Percentiles rank a stretch among this genome's conserved stretches.
Conservation (phyloP, 2,888 invertebrate genomes). For the Acrobasis suavella region DNA sequence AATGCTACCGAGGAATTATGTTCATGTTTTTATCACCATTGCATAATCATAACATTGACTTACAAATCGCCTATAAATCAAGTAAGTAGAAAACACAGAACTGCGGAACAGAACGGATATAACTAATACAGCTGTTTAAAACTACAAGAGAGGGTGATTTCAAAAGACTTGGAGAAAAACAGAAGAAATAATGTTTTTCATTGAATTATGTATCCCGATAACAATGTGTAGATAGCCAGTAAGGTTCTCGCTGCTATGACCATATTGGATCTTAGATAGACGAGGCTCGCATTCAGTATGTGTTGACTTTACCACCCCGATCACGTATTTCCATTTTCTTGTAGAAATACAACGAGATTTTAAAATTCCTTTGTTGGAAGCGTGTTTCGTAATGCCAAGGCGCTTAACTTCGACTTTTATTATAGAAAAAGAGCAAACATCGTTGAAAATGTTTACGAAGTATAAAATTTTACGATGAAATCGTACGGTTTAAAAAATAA, state of each 20-base stretch:
- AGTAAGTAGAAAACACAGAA: neutral
- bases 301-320: constrained; percentile 51
- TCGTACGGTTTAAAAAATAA: constrained; percentile 6
- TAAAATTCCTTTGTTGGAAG: constrained; percentile 56
- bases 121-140: constrained; percentile 14
- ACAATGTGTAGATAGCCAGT: constrained; percentile 36
- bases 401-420: constrained; percentile 14
- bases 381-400: constrained; percentile 33
- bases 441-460: constrained; percentile 18
- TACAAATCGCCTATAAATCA: constrained; percentile 19
- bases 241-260: constrained; percentile 49
- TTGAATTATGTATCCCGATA: constrained; percentile 27
- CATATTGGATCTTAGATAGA: constrained; percentile 54
- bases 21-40: constrained; percentile 26
- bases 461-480: constrained; percentile 22
- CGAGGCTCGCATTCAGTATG: constrained; percentile 50
- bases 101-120: constrained; percentile 5
- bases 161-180: constrained; percentile 10
- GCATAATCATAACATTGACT: constrained; percentile 21
- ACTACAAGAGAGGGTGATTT: constrained; percentile 2
- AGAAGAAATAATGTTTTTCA: constrained; percentile 23
- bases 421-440: constrained; percentile 21
- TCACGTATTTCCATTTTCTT: constrained; percentile 60
- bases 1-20: constrained; percentile 1
- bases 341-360: constrained; percentile 51